Conservation (phyloP, 1,140 invertebrate genomes). For the Zaprionus davidi region DNA sequence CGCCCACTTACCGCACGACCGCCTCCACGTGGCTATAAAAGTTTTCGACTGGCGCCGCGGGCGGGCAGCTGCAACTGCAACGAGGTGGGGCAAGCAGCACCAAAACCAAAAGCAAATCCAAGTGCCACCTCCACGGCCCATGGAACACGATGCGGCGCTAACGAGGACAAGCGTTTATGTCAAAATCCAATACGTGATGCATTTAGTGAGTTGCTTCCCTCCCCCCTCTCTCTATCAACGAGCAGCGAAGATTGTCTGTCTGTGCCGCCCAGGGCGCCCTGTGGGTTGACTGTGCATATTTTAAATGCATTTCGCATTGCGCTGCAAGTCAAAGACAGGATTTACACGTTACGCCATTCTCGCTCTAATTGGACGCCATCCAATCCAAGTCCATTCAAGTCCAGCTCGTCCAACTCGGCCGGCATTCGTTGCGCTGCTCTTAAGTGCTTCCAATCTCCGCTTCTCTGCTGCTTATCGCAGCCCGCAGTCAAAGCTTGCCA, state of each 20-base stretch:
- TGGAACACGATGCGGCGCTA: conserved; percentile 77
- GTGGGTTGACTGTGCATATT: conserved; percentile 41
- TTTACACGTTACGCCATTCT: conserved; percentile 77
- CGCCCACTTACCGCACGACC: conserved; percentile 12
- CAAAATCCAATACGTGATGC: conserved; percentile 82
- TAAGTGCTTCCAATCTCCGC: conserved; percentile 39
- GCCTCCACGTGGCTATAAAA: conserved; percentile 55
- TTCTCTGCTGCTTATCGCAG: conserved; percentile 11
- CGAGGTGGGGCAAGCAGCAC: conserved; percentile 33
- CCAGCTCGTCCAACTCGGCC: conserved; percentile 18
- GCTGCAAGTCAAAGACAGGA: conserved; percentile 54
- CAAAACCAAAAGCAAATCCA: conserved; percentile 38
- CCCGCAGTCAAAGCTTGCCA: not conserved
- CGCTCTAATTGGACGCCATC: conserved; percentile 75
- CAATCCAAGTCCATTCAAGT: conserved; percentile 29
- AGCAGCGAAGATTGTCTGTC: not conserved
- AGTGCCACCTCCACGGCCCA: conserved; percentile 39
- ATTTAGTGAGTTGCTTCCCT: conserved; percentile 60
- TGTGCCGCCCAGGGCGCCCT: conserved; percentile 2
- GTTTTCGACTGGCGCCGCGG: conserved; percentile 65
- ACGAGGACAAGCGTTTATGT: conserved; percentile 83
- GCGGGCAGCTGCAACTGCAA: conserved; percentile 41
- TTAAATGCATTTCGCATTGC: conserved; percentile 73
- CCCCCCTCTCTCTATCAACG: not conserved
- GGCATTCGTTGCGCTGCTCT: conserved; percentile 12